Evolutionary conservation across 2,888 invertebrate species (phyloP).

Genomic region (Pandemis cinnamomeana): DNA sequence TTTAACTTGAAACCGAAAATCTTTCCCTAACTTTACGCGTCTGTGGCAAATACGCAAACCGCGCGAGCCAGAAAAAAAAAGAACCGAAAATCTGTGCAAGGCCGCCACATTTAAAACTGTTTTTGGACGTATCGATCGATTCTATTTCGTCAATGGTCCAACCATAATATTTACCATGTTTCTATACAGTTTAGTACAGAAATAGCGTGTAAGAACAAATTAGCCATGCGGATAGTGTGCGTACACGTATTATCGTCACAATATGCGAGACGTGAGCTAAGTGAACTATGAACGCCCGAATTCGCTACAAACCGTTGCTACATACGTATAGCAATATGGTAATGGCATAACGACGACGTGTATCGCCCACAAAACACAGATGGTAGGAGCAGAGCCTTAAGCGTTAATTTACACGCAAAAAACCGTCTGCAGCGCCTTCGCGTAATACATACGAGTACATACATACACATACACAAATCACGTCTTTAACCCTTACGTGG

Average conservation of each 20-base stretch:
- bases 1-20: background rate
- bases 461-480: too few species aligned
- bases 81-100: background rate
- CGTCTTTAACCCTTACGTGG: too few species aligned
- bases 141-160: background rate
- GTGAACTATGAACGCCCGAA: constrained; percentile 6
- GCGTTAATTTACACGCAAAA: too few species aligned
- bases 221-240: constrained; percentile 19
- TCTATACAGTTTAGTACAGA: background rate
- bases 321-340: background rate
- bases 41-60: too few species aligned
- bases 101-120: background rate
- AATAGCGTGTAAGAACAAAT: constrained; percentile 10
- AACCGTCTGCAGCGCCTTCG: too few species aligned
- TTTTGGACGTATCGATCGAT: background rate
- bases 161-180: constrained; percentile 16
- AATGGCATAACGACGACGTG: background rate
- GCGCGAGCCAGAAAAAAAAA: too few species aligned
- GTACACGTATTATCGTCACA: constrained; percentile 12
- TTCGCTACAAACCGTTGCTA: constrained; percentile 12
- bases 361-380: background rate
- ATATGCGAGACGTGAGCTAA: background rate
- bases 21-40: background rate
- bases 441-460: too few species aligned
- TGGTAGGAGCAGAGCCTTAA: background rate